phyloP scores from a whole-genome alignment of 2,797 vertebrate genomes.

The Melanotaenia pygmaea region DNA sequence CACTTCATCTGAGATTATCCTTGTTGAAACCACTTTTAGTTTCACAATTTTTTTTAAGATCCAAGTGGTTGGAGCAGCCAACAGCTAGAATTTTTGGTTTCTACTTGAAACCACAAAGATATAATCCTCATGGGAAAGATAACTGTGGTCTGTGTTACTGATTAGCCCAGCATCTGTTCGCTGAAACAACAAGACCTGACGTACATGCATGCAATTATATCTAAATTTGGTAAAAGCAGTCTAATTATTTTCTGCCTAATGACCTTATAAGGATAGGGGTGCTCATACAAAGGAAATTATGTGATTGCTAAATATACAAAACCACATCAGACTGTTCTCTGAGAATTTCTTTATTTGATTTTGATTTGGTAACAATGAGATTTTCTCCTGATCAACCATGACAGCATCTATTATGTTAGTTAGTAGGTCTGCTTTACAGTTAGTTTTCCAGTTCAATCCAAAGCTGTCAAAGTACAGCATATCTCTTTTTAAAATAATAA shows the following conservation, averaged over 20 bases:
- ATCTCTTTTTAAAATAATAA: not conserved
- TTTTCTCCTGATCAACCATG: not conserved
- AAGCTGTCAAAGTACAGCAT: too few species aligned
- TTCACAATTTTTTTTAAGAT: conserved; percentile 49
- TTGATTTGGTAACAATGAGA: not conserved
- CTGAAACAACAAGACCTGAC: conserved; percentile 24
- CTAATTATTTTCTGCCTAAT: conserved; percentile 12
- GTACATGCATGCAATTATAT: conserved; percentile 15
- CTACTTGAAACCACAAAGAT: conserved; percentile 29
- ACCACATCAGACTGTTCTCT: not conserved
- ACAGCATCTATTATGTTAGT: not conserved
- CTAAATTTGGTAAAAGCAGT: not conserved
- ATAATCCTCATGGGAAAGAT: conserved; percentile 40
- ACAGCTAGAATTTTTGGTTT: conserved; percentile 24
- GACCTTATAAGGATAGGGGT: not conserved
- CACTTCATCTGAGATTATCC: conserved; percentile 61
- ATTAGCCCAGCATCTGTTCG: conserved; percentile 55
- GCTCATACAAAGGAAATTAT: not conserved
- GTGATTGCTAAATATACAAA: not conserved
- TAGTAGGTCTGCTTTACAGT: not conserved
- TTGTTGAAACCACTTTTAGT: conserved; percentile 43
- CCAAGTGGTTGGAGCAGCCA: conserved; percentile 22
- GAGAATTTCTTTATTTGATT: too few species aligned
- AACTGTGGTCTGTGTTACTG: conserved; percentile 40
- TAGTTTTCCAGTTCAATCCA: not conserved